phyloP scores from a whole-genome alignment of 2,797 vertebrate species.

The Ibycter americanus region DNA sequence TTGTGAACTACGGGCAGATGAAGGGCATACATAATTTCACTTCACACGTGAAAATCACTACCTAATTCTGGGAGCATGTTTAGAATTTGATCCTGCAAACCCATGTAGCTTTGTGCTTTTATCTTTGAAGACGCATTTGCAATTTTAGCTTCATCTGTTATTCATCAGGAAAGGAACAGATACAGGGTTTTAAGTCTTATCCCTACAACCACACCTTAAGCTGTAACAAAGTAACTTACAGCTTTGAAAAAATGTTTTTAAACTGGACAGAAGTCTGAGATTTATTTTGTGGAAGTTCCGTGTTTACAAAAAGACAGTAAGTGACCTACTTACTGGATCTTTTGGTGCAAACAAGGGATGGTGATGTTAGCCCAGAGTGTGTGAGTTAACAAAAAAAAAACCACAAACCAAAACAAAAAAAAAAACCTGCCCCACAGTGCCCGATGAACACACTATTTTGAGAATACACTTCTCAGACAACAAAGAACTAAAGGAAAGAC shows the following conservation, averaged over 20 bases:
- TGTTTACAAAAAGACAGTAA: not conserved
- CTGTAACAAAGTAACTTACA: not conserved
- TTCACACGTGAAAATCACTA: fast-evolving
- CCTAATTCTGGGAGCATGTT: not conserved
- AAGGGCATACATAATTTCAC: not conserved
- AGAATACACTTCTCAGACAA: not conserved
- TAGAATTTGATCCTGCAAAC: not conserved
- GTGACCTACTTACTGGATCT: not conserved
- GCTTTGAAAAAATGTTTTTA: not conserved
- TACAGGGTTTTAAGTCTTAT: not conserved
- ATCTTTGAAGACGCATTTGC: not conserved
- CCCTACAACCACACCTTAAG: not conserved
- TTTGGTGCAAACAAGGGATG: not conserved
- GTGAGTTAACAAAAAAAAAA: not conserved
- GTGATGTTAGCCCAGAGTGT: not conserved
- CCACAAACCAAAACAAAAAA: not conserved
- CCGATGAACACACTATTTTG: not conserved
- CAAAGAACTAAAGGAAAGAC: not conserved
- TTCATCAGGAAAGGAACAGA: not conserved
- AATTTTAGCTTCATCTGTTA: not conserved
- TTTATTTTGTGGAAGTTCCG: not conserved
- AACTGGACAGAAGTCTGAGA: not conserved
- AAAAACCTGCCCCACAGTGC: not conserved
- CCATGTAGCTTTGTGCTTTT: not conserved
- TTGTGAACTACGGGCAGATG: fast-evolving